Evolutionary conservation across 1,140 invertebrate species (phyloP), one percentile per base, ranked within the genome.

Genomic region (Holcopasites calliopsidis): DNA sequence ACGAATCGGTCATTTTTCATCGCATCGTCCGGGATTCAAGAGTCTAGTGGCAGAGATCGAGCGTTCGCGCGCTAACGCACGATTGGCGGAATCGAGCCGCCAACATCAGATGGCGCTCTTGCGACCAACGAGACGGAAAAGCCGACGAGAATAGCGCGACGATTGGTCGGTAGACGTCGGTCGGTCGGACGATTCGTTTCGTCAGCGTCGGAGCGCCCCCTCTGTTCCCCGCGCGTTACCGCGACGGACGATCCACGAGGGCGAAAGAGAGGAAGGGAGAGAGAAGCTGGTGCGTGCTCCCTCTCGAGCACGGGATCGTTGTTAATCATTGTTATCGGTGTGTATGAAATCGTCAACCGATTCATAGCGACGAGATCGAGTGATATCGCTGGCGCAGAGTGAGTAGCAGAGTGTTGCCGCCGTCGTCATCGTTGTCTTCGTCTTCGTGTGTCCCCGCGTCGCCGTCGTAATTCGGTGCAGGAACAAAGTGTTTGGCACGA

Each of bases 301-400:
- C 68, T 75, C 38, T 42, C 33, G 40, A 44, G 18, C 71, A 66
- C 50, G 61, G 52, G 23, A 33, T 38, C 62, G 61, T 10, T 42
- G 64, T 26, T 50, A 62, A 55, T 49, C 52, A 49, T 28, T 54
- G 76, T 76, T 73, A 73, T 76, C 69, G 69, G 64, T 28, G 58
- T 62, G 40, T 42, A 55, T 40, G 57, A 26, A 72, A 57, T 40
- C 69, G 49, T 44, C 71, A 58, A 50, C 65, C 73, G 72, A 38
- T 42, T 70, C 35, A 40, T 40, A 61, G 72, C 42, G 16, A 38
- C 31, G n/a, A 23, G n/a, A 11, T 21, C 40, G 68, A n/a, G n/a
- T n/a, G n/a, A 42, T 42, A 26, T 72, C 47, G 44, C 16, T 28
- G 40, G 55, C 50, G 57, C 42, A 44, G 18, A 62, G 47, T 47